These are phyloP conservation scores for Orchesella cincta DNA, from an alignment of 1,140 invertebrate genomes.

Conservation along the genomic window DNA sequence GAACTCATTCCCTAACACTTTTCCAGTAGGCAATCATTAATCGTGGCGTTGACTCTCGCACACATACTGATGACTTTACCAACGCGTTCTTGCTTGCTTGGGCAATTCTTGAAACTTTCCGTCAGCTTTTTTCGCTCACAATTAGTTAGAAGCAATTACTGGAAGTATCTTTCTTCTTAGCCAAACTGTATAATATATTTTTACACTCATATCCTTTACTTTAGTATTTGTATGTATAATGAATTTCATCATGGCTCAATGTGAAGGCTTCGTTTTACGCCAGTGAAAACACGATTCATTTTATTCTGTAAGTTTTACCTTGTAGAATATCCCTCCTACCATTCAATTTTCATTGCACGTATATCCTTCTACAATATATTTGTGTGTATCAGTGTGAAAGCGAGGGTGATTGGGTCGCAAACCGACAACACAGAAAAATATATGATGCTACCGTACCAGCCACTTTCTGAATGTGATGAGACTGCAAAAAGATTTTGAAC, in stretches of 20 bases:
- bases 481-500: constrained; percentile 15
- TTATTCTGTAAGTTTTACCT: not conserved
- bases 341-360: not conserved
- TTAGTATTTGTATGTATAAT: not conserved
- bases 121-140: not conserved
- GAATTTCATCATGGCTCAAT: too few species aligned
- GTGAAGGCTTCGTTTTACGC: too few species aligned
- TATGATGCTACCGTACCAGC: too few species aligned
- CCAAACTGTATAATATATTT: not conserved
- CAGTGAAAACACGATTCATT: not conserved
- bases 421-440: not conserved
- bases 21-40: constrained; percentile 24
- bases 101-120: not conserved
- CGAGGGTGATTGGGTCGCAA: not conserved
- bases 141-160: not conserved
- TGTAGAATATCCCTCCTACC: not conserved
- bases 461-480: constrained; percentile 25
- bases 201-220: not conserved
- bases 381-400: not conserved
- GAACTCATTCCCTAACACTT: constrained; percentile 34
- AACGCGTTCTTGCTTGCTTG: constrained; percentile 26
- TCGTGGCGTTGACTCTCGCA: constrained; percentile 42
- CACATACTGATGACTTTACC: constrained; percentile 47
- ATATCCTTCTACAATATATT: not conserved
- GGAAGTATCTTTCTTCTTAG: not conserved